Base-by-base conservation (phyloP, 2,888 invertebrate genomes). In the Venusia cambrica region DNA sequence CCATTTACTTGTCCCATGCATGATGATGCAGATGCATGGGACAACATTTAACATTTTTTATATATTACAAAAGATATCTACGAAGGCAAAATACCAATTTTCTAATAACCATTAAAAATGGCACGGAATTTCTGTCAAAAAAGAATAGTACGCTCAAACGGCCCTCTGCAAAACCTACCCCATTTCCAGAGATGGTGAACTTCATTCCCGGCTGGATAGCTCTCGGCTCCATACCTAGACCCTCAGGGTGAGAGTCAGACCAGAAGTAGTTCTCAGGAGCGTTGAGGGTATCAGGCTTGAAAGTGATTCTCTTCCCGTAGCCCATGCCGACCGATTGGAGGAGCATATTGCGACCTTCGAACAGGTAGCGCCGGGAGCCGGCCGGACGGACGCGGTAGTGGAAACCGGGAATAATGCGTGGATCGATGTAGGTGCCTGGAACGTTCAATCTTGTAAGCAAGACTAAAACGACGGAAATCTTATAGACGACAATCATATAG, bases 221-320 rank as follows among this genome's bases (percentile, higher is more conserved):
- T 22, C 91, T 87, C 1, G 91, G 87, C 64, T 92, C 92, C 62
- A 92, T 83, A 27, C 92, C 93, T 38, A 91, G 78, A 16, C 94
- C 93, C 56, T 92, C 92, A 2, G 92, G 90, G 51, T 92, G 91
- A 18, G 91, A 93, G 72, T 94, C 94, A 10, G 93, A 93, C 93
- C 93, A 94, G 73, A 94, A 91, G 66, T 90, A 92, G 70, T 92
- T 92, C 48, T 91, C 87, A 2, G 90, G 90, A 6, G 77, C 72
- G 32, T 90, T 80, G 8, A 89, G 70, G 1, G 88, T 88, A 46
- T 92, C 90, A 0, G 93, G 91, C 52, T 90, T 88, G 74, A 94
- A 94, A 1, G 92, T 92, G 38, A 94, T 83, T 26, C 93, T 88
- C 63, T 93, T 93, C 12, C 93, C 93, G 57, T 94, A 94, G 7